Conservation (phyloP, 2,797 vertebrate genomes). For the Rhinatrema bivittatum region DNA sequence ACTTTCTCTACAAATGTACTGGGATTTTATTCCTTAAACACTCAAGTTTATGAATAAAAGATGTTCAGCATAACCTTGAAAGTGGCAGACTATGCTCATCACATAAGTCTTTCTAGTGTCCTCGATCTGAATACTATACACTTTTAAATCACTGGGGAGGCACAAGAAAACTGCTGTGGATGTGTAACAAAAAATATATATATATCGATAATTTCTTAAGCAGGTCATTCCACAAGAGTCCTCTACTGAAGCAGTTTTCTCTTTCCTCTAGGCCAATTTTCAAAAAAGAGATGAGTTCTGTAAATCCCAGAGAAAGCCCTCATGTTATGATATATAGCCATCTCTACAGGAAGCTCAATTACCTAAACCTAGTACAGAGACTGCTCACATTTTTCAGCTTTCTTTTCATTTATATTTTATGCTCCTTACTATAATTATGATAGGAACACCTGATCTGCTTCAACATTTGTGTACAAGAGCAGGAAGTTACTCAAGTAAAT, state of each 20-base stretch:
- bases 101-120: conserved; percentile 1
- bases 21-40: too few species aligned
- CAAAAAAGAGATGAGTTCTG: conserved; percentile 7
- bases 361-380: too few species aligned
- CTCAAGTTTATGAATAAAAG: conserved; percentile 8
- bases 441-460: too few species aligned
- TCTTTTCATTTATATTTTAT: too few species aligned
- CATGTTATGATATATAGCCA: conserved; percentile 6
- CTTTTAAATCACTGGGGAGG: neutral
- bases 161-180: conserved; percentile 3
- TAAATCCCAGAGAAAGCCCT: neutral
- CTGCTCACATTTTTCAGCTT: too few species aligned
- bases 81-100: neutral
- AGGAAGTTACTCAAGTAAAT: too few species aligned
- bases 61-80: conserved; percentile 8
- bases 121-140: conserved; percentile 11
- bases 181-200: conserved; percentile 5
- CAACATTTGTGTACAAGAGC: too few species aligned
- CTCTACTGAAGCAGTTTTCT: neutral
- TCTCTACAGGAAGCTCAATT: neutral
- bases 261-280: conserved; percentile 4
- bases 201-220: conserved; percentile 2
- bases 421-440: too few species aligned
- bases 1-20: too few species aligned
- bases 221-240: conserved; percentile 8